phyloP scores from a whole-genome alignment of 2,113 vertebrate species.

The Pterocles orientalis region DNA sequence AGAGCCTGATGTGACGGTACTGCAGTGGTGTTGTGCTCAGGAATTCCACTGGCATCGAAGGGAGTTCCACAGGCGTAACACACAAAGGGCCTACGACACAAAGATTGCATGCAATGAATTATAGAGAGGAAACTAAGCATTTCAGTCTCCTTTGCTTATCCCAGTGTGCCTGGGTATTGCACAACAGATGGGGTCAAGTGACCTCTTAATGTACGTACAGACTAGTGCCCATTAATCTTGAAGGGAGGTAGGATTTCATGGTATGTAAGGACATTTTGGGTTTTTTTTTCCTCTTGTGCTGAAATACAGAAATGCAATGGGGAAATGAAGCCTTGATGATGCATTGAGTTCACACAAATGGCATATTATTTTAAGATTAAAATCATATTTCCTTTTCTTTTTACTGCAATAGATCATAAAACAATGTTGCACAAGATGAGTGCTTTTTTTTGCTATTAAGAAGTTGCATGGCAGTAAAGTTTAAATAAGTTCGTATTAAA shows the following conservation, averaged over 20 bases:
- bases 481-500: neutral
- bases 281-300: neutral
- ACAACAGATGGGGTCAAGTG: neutral
- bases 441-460: neutral
- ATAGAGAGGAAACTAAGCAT: neutral
- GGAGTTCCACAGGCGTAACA: neutral
- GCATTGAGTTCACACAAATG: conserved; percentile 1
- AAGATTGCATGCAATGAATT: neutral
- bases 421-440: neutral
- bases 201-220: neutral
- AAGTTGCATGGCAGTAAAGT: neutral
- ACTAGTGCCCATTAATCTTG: conserved; percentile 1
- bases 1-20: neutral
- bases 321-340: conserved; percentile 16
- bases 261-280: neutral
- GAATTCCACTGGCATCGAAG: neutral
- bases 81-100: neutral
- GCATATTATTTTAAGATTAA: conserved; percentile 50
- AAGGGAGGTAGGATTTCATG: conserved; percentile 2
- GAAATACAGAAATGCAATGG: neutral
- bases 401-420: conserved; percentile 20
- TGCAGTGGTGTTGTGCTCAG: fast-evolving
- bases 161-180: neutral
- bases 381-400: conserved; percentile 23
- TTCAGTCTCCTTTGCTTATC: neutral